phyloP scores from a whole-genome alignment of 2,888 invertebrate species.

The Eupithecia vulgata region DNA sequence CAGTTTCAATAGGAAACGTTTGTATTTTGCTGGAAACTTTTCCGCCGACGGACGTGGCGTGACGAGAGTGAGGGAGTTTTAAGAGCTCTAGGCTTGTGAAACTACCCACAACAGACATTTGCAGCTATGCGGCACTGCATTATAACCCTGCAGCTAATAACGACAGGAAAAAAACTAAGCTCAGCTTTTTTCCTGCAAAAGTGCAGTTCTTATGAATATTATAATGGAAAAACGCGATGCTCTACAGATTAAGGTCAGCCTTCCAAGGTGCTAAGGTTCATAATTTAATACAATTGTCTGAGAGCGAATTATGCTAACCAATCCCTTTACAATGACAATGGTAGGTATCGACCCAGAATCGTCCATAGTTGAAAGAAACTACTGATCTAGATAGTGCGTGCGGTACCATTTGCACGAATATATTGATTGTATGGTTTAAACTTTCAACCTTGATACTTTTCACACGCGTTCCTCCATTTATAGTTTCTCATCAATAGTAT shows the following conservation, averaged over 20 bases:
- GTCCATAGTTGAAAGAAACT: too few relatives aligned
- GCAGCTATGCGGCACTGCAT: conserved; percentile 9
- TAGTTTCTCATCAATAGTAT: too few relatives aligned
- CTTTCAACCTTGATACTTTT: too few relatives aligned
- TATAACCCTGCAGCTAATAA: conserved; percentile 10
- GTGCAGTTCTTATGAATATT: conserved; percentile 11
- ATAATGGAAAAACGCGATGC: background rate
- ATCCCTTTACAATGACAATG: too few relatives aligned
- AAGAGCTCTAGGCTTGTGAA: conserved; percentile 26
- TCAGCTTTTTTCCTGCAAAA: background rate
- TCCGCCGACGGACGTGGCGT: conserved; percentile 12
- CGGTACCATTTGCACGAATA: too few relatives aligned
- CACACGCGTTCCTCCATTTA: too few relatives aligned
- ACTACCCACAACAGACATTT: conserved; percentile 24
- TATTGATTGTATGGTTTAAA: too few relatives aligned
- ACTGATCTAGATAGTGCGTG: too few relatives aligned
- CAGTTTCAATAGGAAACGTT: conserved; percentile 4
- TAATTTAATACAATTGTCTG: conserved; percentile 4
- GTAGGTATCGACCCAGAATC: too few relatives aligned
- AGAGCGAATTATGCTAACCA: too few relatives aligned
- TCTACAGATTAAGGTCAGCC: conserved; percentile 7
- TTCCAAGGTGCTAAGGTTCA: background rate
- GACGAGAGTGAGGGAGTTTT: conserved; percentile 14
- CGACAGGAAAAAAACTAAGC: background rate
- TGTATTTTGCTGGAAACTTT: conserved; percentile 11